phyloP scores from a whole-genome alignment of 2,888 invertebrate species.

The Metalampra italica region DNA sequence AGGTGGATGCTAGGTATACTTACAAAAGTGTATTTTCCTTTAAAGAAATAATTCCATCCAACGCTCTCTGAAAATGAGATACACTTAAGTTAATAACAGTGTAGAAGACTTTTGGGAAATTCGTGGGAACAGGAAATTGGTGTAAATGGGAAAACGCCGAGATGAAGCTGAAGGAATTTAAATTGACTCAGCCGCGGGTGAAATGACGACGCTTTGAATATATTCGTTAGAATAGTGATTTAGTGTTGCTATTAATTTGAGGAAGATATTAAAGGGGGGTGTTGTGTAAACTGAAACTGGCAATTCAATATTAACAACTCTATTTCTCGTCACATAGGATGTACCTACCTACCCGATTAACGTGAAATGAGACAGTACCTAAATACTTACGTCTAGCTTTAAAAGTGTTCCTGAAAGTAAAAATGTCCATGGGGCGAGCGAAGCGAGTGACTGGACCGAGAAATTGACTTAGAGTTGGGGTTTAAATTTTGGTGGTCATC shows the following conservation, averaged over 20 bases:
- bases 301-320: neutral
- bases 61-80: neutral
- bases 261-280: neutral
- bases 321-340: neutral
- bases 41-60: neutral
- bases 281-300: neutral
- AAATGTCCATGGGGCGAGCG: no score
- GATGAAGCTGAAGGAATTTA: neutral
- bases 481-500: no score
- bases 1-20: no score
- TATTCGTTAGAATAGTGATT: conserved; percentile 1
- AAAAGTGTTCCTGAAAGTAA: no score
- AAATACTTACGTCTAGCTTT: no score
- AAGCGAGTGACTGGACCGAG: no score
- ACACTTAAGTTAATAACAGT: neutral
- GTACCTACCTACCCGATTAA: no score
- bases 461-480: no score
- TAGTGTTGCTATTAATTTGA: neutral
- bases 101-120: conserved; percentile 6
- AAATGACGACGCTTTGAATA: neutral
- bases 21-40: neutral
- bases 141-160: neutral
- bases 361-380: no score
- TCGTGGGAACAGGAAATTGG: conserved; percentile 1
- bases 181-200: conserved; percentile 1